These are phyloP conservation scores for Pterocles gutturalis DNA, from an alignment of 2,113 vertebrate species.

Conservation along the genomic window DNA sequence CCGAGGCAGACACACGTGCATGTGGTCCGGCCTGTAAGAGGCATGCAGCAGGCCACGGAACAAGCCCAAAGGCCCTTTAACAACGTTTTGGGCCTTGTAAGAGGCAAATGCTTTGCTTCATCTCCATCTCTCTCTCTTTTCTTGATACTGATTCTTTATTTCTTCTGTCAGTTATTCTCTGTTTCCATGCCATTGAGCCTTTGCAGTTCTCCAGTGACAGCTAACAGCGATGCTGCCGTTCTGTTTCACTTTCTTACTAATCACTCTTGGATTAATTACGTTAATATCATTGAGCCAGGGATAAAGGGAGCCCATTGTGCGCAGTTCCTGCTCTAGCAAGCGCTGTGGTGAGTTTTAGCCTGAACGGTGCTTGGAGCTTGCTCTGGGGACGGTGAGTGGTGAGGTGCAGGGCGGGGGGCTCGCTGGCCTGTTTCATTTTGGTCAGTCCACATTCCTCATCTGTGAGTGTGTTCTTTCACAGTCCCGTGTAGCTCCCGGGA, in stretches of 20 bases:
- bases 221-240: neutral
- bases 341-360: neutral
- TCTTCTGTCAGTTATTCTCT: neutral
- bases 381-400: fast-evolving
- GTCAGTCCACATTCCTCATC: fast-evolving
- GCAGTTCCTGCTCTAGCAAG: neutral
- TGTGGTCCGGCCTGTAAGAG: conserved; percentile 94
- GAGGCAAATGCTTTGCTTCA: conserved; percentile 86
- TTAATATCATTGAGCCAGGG: neutral
- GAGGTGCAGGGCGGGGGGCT: neutral
- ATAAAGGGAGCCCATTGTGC: fast-evolving
- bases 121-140: conserved; percentile 62
- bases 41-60: conserved; percentile 82
- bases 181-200: neutral
- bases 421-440: fast-evolving
- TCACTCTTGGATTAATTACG: fast-evolving
- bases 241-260: neutral
- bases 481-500: neutral
- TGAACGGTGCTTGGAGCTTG: neutral
- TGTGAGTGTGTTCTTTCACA: neutral
- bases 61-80: conserved; percentile 76
- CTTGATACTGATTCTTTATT: neutral
- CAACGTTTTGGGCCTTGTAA: conserved; percentile 87
- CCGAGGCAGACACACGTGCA: conserved; percentile 83
- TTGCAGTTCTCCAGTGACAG: neutral